A percentile compares a stretch with the other conserved stretches of the same genome.
phyloP scores from a whole-genome alignment of 53 echinoderm and acorn worm genomes.

The Glandiceps talaboti region DNA sequence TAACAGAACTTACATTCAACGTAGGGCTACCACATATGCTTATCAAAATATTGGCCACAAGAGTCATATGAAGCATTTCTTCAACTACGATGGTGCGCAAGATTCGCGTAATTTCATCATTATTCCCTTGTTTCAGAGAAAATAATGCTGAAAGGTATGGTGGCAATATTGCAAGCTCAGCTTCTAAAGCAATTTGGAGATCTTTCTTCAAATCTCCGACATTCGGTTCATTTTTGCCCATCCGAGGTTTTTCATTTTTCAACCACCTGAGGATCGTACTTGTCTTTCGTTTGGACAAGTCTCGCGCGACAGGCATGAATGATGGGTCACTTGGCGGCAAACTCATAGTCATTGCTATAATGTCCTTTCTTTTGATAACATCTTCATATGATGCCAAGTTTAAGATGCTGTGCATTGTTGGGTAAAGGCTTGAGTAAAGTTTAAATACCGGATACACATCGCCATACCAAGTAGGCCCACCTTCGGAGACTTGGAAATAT shows the following conservation, averaged over 20 bases:
- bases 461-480: background rate
- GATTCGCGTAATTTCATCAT: background rate
- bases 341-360: background rate
- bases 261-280: background rate
- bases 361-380: background rate
- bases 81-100: background rate
- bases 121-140: background rate
- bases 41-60: background rate
- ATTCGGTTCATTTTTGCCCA: background rate
- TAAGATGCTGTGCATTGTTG: background rate
- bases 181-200: background rate
- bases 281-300: background rate
- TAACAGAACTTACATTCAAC: background rate
- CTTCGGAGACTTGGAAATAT: background rate
- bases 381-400: background rate
- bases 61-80: background rate
- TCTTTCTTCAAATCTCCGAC: background rate
- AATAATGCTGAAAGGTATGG: background rate
- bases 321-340: background rate
- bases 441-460: background rate
- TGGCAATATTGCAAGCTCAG: background rate
- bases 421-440: background rate
- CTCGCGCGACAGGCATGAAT: background rate
- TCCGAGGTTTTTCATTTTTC: background rate
- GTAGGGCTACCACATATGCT: background rate